Base-by-base conservation (phyloP, 2,113 vertebrate species). In the Nothoprocta pentlandii region DNA sequence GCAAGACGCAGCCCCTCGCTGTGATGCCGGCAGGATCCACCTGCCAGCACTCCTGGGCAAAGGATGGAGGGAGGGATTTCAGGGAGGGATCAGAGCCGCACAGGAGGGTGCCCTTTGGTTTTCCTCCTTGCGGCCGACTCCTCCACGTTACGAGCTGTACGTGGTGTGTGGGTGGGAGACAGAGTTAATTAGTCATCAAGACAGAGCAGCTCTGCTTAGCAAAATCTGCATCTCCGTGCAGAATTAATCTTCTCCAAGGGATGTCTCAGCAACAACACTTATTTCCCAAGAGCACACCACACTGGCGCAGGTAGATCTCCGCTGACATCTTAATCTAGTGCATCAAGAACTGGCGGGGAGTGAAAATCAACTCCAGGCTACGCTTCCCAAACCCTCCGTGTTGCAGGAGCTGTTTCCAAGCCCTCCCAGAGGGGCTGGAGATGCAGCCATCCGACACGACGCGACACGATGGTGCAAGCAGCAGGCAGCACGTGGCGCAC, bases 151-250 rank as follows among this genome's bases (percentile, higher is more conserved):
- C 28, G 47, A 95, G 93, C 80, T 68, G 80, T 93, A 95, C 70
- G 74, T 95, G 94, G 86, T 85, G 94, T 80, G 94, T 97, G 89
- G 92, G 95, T 56, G 92, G 92, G 80, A 94, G 85, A 73, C 90
- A 93, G 83, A 95, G 92, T 89, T 92, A 95, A 88, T 97, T 94
- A 95, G 90, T 95, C 95, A 96, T 87, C 84, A 69, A 81, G 71
- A 90, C 10, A 4, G 59, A 59, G 78, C 26, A 47, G 80, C 87
- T 87, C 66, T 47, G 94, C 87, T 68, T 88, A 90, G 82, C 61
- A 92, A 80, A 94, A 95, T 83, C 47, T 96, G 95, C 93, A 71
- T 94, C 91, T 78, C 79, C 26, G 17, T 91, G 95, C 94, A 95
- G 91, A 95, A 92, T 63, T 69, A 61, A 91, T 81, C 87, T 94